Evolutionary conservation across 1,140 invertebrate species (phyloP).

Genomic region (Papilio helenus): DNA sequence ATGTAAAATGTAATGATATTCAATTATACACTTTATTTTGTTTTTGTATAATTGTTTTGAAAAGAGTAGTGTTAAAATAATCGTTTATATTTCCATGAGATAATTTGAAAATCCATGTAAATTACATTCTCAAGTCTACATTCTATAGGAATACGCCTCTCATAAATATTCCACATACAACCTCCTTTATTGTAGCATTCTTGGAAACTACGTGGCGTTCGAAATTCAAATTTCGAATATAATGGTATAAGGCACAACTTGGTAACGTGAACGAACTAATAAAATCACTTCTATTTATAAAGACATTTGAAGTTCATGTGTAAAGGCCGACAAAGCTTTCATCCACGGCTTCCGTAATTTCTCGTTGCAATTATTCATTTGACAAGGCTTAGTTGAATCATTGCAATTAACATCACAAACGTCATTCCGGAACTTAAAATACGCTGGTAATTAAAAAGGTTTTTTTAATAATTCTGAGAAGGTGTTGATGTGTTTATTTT

Average conservation of each 20-base stretch:
- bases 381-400: slow-evolving; percentile 71
- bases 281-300: slow-evolving; percentile 31
- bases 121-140: slow-evolving; percentile 21
- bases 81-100: slow-evolving; percentile 6
- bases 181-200: slow-evolving; percentile 40
- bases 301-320: slow-evolving; percentile 50
- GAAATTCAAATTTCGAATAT: slow-evolving; percentile 38
- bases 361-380: slow-evolving; percentile 79
- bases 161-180: slow-evolving; percentile 40
- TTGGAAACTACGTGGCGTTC: slow-evolving; percentile 35
- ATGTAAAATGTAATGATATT: not conserved
- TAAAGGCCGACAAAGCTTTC: slow-evolving; percentile 48
- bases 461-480: not conserved
- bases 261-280: slow-evolving; percentile 35
- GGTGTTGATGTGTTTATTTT: not conserved
- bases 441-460: slow-evolving; percentile 6
- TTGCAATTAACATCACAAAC: slow-evolving; percentile 57
- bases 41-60: not conserved
- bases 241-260: slow-evolving; percentile 29
- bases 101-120: slow-evolving; percentile 1
- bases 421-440: slow-evolving; percentile 36
- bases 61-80: not conserved
- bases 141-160: slow-evolving; percentile 29
- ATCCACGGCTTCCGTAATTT: slow-evolving; percentile 61
- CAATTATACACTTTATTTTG: not conserved